Base-by-base conservation (phyloP, 2,888 invertebrate species). In the Mythimna impura region DNA sequence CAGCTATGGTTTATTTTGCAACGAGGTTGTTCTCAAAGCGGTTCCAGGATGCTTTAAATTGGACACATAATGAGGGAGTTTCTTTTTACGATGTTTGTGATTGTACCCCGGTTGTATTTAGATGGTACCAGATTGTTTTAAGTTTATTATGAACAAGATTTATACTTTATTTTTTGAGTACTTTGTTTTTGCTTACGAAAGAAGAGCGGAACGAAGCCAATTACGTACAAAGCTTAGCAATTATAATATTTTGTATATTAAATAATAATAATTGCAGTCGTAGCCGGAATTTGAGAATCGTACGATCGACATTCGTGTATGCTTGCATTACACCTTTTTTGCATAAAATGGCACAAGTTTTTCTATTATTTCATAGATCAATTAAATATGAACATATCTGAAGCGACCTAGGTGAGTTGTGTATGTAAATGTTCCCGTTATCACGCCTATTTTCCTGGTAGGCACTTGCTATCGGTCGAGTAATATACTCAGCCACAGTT, bases 371-470 rank as follows among this genome's bases (percentile, higher is more conserved):
- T 58, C 43, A 81, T 72, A 68, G 65, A 52, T 22, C 40, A 68
- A 82, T 66, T 66, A 34, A 65, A 70, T 75, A 69, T 52, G 43
- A 70, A 73, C 52, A 47, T 52, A 73, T 78, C n/a, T 58, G 40
- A 75, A 69, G 72, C 65, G 34, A 72, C 67, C 78, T 80, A 80
- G 71, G 65, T 63, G 71, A 66, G 30, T 78, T 65, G 60, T 71
- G 73, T 69, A 78, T 92, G 88, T 85, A 90, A 90, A 90, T 91
- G 83, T 82, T 89, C 90, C 91, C 87, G 88, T 92, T 93, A 94
- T 94, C 94, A 91, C 83, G 89, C 86, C 89, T 90, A 91, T 94
- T 95, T 94, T 94, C 94, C 94, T 93, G 92, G 87, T 92, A 86
- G 86, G 88, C 87, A 87, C 82, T 83, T 90, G 89, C 90, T 94